These are phyloP conservation scores for Drosophila putrida DNA, from an alignment of 2,888 invertebrate genomes.

Conservation along the genomic window DNA sequence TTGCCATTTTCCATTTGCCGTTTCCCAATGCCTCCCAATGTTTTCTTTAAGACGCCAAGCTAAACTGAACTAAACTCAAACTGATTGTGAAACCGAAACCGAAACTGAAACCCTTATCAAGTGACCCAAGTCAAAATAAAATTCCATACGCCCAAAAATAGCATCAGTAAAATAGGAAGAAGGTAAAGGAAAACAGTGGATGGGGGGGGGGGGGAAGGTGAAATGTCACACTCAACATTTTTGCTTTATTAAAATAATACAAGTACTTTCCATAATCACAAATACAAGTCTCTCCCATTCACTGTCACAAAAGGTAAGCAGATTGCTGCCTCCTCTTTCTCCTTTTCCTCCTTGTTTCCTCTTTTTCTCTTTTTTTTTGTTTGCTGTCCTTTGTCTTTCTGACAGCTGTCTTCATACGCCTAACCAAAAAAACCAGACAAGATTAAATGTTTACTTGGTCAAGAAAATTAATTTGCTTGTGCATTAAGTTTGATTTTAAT, in stretches of 20 bases:
- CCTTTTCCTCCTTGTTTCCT: neutral
- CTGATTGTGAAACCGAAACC: conserved; percentile 15
- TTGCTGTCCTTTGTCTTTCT: conserved; percentile 27
- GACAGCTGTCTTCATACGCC: conserved; percentile 62
- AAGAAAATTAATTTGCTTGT: conserved; percentile 72
- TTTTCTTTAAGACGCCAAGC: conserved; percentile 37
- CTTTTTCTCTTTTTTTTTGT: neutral
- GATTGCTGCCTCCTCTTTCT: neutral
- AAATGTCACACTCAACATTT: conserved; percentile 74
- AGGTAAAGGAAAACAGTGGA: neutral
- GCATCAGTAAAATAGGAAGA: conserved; percentile 3
- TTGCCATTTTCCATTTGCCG: conserved; percentile 17
- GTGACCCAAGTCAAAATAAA: conserved; percentile 41
- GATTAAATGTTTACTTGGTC: conserved; percentile 71
- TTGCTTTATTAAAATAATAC: conserved; percentile 75
- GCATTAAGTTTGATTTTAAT: conserved; percentile 79
- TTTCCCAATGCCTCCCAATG: conserved; percentile 8
- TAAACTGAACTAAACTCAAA: conserved; percentile 23
- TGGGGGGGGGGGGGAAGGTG: conserved; percentile 55
- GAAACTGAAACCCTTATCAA: conserved; percentile 66
- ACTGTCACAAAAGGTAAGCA: conserved; percentile 10
- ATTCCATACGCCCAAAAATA: conserved; percentile 28
- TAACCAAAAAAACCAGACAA: conserved; percentile 5
- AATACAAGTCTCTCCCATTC: conserved; percentile 8
- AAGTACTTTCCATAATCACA: conserved; percentile 57